phyloP scores from a whole-genome alignment of 2,113 vertebrate genomes.

The Mus pahari region DNA sequence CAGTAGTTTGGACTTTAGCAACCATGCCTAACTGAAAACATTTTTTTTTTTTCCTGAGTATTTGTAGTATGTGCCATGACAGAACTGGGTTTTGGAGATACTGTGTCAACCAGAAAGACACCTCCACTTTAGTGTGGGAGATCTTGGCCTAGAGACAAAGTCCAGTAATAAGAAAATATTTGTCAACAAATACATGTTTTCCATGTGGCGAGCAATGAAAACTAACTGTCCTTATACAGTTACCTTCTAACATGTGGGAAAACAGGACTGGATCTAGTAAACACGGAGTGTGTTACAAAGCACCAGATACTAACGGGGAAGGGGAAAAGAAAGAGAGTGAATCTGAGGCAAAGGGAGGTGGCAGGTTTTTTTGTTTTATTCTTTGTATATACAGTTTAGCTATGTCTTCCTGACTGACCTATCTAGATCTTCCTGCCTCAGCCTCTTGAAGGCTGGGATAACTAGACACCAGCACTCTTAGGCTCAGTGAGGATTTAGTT shows the following conservation, averaged over 20 bases:
- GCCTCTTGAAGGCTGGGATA: not conserved
- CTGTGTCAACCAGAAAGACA: not conserved
- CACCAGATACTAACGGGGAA: not conserved
- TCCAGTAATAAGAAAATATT: not conserved
- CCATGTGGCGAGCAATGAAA: not conserved
- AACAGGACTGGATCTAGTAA: not conserved
- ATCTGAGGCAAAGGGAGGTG: not conserved
- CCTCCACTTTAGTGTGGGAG: not conserved
- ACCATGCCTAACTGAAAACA: not conserved
- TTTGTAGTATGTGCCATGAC: not conserved
- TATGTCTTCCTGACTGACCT: not conserved
- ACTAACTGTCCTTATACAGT: not conserved
- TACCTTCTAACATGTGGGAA: not conserved
- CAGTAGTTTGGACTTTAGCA: not conserved
- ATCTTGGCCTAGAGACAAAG: not conserved
- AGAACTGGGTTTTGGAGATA: not conserved
- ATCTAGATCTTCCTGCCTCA: constrained; percentile 9
- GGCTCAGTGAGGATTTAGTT: not conserved
- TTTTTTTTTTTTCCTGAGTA: constrained; percentile 60
- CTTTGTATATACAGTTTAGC: not conserved
- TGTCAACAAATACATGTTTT: constrained; percentile 24
- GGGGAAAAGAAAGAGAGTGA: not conserved
- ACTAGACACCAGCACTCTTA: not conserved
- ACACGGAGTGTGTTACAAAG: not conserved
- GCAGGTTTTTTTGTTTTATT: not conserved